Evolutionary conservation across 2,888 invertebrate genomes (phyloP).

Genomic region (Pollenia angustigena): DNA sequence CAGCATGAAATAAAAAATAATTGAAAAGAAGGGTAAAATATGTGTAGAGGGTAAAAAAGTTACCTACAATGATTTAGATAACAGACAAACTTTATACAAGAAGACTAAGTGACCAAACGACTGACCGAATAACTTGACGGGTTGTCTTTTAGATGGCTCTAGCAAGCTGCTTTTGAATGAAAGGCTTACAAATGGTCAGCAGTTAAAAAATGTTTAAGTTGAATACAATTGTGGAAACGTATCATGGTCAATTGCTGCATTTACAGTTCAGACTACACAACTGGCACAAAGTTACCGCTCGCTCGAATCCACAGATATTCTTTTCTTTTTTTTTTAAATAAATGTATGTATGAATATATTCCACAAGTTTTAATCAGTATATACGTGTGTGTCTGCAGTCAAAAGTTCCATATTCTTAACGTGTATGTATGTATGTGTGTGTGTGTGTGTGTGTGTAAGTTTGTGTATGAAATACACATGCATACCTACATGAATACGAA

Average conservation of each 20-base stretch:
- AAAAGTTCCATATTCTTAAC: conserved; percentile 57
- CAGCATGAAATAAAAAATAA: conserved; percentile 33
- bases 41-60: conserved; percentile 38
- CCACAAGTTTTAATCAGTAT: neutral
- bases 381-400: conserved; percentile 8
- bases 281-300: conserved; percentile 39
- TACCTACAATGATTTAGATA: conserved; percentile 39
- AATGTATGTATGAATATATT: no score
- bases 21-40: conserved; percentile 24
- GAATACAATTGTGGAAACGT: conserved; percentile 61
- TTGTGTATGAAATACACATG: neutral
- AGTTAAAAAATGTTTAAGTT: conserved; percentile 55
- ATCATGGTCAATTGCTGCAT: conserved; percentile 61
- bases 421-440: no score
- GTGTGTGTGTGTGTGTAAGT: neutral
- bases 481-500: neutral
- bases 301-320: conserved; percentile 41
- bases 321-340: no score
- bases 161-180: conserved; percentile 8
- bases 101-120: conserved; percentile 9
- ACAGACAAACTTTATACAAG: conserved; percentile 24
- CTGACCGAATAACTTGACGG: conserved; percentile 29
- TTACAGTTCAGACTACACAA: conserved; percentile 41
- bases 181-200: conserved; percentile 48
- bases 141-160: conserved; percentile 28